Evolutionary conservation across 1,140 invertebrate genomes (phyloP).

Genomic region (Leptonema lineaticorne): DNA sequence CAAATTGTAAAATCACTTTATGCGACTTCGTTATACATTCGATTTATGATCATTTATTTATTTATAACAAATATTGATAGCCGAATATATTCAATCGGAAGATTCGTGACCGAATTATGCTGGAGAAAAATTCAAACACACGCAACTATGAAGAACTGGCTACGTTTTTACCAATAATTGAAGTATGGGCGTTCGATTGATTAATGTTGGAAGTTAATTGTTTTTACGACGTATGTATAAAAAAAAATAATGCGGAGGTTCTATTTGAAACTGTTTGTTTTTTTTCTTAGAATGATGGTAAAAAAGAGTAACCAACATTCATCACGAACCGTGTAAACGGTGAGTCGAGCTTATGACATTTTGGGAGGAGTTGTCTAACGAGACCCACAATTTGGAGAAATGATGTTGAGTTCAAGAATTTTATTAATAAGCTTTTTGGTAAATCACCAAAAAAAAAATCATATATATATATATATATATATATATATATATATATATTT

Average conservation of each 20-base stretch:
- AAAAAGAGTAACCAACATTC: too few species aligned
- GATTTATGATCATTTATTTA: too few species aligned
- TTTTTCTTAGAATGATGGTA: too few species aligned
- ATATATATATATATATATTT: background rate
- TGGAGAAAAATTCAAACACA: too few species aligned
- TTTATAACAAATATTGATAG: too few species aligned
- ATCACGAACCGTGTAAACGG: background rate
- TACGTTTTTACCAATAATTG: too few species aligned
- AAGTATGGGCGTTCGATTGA: background rate
- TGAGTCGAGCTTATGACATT: constrained; percentile 9
- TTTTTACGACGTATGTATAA: background rate
- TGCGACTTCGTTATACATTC: too few species aligned
- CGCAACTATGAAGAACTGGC: too few species aligned
- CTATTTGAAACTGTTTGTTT: too few species aligned
- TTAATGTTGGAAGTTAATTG: constrained; percentile 2
- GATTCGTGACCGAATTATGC: too few species aligned
- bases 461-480: background rate
- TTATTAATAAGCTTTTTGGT: background rate
- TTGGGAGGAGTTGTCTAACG: background rate
- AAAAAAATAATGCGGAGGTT: background rate
- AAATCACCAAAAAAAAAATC: background rate
- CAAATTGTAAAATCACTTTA: too few species aligned
- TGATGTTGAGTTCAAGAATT: background rate
- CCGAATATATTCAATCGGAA: too few species aligned
- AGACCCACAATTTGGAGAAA: background rate